Evolutionary conservation across 92 coral and sea anemone genomes (phyloP).

Genomic region (Paramuricea clavata): DNA sequence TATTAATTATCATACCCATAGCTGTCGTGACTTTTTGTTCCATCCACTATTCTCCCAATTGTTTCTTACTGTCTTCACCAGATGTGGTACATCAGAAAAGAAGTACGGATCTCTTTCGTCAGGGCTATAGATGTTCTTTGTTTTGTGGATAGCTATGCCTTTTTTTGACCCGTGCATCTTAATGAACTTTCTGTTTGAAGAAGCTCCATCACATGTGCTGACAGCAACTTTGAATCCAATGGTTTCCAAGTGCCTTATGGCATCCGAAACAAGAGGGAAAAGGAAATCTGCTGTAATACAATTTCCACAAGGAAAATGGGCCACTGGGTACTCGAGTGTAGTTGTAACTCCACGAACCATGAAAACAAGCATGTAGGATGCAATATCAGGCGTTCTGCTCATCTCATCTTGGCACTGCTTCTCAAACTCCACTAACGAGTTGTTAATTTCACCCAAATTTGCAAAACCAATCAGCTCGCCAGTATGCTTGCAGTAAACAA

Average conservation of each 20-base stretch:
- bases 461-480: constrained; percentile 55
- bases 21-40: constrained; percentile 25
- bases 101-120: constrained; percentile 26
- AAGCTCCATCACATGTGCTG: constrained; percentile 33
- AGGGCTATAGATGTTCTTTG: constrained; percentile 27
- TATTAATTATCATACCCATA: not conserved
- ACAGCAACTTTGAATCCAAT: constrained; percentile 12
- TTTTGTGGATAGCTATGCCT: not conserved
- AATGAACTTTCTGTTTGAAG: constrained; percentile 28
- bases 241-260: constrained; percentile 25
- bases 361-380: constrained; percentile 42
- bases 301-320: constrained; percentile 26
- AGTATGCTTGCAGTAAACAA: constrained; percentile 53
- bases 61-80: constrained; percentile 14
- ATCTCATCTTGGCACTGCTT: constrained; percentile 16
- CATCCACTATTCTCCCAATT: constrained; percentile 31
- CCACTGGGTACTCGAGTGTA: constrained; percentile 43
- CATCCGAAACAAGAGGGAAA: constrained; percentile 37
- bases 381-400: not conserved
- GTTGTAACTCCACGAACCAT: constrained; percentile 54
- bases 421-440: constrained; percentile 12
- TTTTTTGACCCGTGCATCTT: constrained; percentile 3
- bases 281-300: constrained; percentile 29
- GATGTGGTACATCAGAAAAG: constrained; percentile 26
- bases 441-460: constrained; percentile 46